Evolutionary conservation across 2,113 vertebrate genomes (phyloP).

Genomic region (Thryonomys swinderianus): DNA sequence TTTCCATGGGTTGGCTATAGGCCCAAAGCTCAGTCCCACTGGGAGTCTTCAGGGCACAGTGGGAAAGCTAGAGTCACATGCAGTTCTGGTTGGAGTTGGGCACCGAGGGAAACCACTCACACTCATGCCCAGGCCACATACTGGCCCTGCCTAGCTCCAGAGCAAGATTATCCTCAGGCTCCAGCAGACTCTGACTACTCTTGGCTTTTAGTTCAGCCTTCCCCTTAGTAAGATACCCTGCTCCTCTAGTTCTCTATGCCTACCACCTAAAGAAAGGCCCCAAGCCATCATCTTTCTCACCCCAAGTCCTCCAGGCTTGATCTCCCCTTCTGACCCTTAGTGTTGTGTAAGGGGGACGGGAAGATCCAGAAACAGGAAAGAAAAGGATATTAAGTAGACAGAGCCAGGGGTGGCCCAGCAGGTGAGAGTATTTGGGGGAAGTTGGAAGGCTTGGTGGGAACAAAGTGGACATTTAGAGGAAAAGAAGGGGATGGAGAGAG

Average conservation of each 20-base stretch:
- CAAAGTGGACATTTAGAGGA: not conserved
- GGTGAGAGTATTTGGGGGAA: not conserved
- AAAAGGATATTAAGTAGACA: not conserved
- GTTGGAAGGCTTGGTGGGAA: not conserved
- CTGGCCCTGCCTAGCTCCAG: not conserved
- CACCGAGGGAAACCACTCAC: rapidly evolving
- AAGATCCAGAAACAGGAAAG: not conserved
- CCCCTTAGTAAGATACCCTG: not conserved
- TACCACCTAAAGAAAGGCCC: not conserved
- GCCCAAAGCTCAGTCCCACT: rapidly evolving
- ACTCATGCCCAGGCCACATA: not conserved
- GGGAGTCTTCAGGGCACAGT: not conserved
- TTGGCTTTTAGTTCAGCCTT: not conserved
- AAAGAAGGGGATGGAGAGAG: not conserved
- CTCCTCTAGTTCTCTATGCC: rapidly evolving
- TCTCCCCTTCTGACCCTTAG: not conserved
- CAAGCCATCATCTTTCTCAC: rapidly evolving
- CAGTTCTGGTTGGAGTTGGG: rapidly evolving
- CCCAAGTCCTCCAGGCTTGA: too few species aligned
- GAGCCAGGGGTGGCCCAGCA: not conserved
- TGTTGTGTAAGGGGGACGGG: not conserved
- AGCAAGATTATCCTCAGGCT: not conserved
- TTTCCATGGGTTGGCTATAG: not conserved
- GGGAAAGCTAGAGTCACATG: not conserved
- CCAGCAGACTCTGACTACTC: not conserved